Base-by-base conservation (phyloP, 2,888 invertebrate genomes). In the Mesochorus sp. region DNA sequence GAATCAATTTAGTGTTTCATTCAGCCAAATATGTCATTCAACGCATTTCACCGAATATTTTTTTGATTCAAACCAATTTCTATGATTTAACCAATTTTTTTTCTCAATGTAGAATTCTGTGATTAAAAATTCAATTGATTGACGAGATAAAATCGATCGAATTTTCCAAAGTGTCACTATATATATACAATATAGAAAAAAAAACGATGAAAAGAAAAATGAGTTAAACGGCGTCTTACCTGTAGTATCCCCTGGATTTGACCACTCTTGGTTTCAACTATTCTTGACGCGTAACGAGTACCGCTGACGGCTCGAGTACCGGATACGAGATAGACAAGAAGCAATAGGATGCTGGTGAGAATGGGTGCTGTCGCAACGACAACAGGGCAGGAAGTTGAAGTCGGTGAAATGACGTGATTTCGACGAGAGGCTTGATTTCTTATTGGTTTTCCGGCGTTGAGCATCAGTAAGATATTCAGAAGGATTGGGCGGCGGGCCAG, bases 281-380 rank as follows among this genome's bases (percentile, higher is more conserved):
- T 95, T 89, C 96, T 94, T 83, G 95, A 95, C 91, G 95, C 95
- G 92, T 95, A 95, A 71, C 95, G 93, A 81, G 94, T 94, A 74
- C 94, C 94, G 82, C 93, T 82, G 61, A 55, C 59, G 12, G 85
- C 85, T 64, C 84, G 76, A 59, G 81, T 59, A 21, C 73, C 79
- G 80, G 80, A 79, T 14, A 80, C 75, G 42, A 72, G 64, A 70
- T 61, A 70, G 17, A 66, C 73, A 28, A 82, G 68, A 10, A 80
- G 47, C 6, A 82, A 55, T 10, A 80, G 51, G 12, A 80, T 55
- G 26, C 73, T 62, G 21, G 67, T 62, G 67, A 77, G 31, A 6
- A 72, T 21, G n/a, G 67, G 66, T 19, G 59, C 59, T 4, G 59
- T 51, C 10, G 42, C 66, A 12, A 71, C 51, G 49, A 57, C 44